Conservation (phyloP, 2,797 vertebrate species). For the Momotus momota region DNA sequence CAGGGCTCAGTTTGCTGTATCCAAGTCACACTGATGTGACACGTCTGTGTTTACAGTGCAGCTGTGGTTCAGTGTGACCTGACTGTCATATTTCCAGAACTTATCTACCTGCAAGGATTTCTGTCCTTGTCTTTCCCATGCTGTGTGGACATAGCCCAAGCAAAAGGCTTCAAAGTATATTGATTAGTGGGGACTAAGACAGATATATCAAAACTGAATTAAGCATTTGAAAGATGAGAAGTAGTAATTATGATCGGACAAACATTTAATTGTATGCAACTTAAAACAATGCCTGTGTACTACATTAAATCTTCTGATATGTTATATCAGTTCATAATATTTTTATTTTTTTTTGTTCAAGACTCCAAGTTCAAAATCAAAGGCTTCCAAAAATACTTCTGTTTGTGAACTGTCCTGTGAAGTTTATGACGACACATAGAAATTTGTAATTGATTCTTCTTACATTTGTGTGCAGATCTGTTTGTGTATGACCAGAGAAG, state of each 20-base stretch:
- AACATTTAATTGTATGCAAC: neutral
- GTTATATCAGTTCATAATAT: neutral
- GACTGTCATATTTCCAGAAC: neutral
- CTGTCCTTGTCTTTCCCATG: neutral
- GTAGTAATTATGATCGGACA: neutral
- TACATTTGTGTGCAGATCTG: neutral
- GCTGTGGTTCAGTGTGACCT: neutral
- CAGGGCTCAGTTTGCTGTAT: neutral
- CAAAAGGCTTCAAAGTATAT: neutral
- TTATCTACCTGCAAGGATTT: neutral
- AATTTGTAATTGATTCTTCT: neutral
- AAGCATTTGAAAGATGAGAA: neutral
- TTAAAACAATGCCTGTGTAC: neutral
- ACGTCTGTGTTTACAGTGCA: neutral
- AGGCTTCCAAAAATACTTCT: neutral
- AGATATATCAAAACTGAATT: neutral
- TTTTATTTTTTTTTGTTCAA: neutral
- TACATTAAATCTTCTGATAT: neutral
- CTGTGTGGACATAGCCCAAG: neutral
- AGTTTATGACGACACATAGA: neutral
- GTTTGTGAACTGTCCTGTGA: neutral
- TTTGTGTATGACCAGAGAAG: neutral
- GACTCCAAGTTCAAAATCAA: neutral
- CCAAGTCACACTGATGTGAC: neutral
- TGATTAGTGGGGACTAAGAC: neutral